Evolutionary conservation across 2,797 vertebrate genomes (phyloP), one percentile per base, ranked within the genome.

Genomic region (Tolypeutes matacus): DNA sequence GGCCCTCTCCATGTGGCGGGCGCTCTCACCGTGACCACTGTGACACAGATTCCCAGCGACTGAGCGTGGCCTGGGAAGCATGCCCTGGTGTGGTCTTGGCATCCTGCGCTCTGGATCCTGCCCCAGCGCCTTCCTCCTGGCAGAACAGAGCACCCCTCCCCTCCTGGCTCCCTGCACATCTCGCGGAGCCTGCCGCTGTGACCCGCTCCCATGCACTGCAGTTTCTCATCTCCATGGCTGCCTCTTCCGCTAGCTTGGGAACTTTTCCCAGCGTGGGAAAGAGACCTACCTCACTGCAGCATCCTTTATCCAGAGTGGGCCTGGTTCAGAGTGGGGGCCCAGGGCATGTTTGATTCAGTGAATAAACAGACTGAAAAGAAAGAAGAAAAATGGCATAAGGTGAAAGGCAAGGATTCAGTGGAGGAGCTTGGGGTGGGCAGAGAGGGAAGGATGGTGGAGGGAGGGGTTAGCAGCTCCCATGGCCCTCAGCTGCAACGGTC

Each of bases 171-270:
- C 29, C 1, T 18, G 77, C 39, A 25, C 6, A 1, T n/a, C n/a
- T 53, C 34, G 5, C 27, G 53, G 49, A 12, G 8, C 34, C 39
- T 36, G 82, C 60, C 34, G 9, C 25, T 10, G 23, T 14, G 7
- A 2, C 51, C 62, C 36, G 7, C 27, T 77, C 72, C 70, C 56
- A 20, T 7, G 15, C 58, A 3, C 29, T 4, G 1, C 21, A 11
- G n/a, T 27, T 60, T 46, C 69, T 46, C 60, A 7, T 96, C 81
- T 93, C 78, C 93, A 58, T 34, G 88, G 88, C 85, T 80, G 77
- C 69, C 31, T 17, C 60, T 75, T 86, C 23, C 80, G 82, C 73
- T 46, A 25, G 20, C 8, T 36, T 65, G 34, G 73, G 94, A 96
- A 56, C 84, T 69, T 80, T 11, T 39, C 20, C 69, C 51, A 49